Conservation (phyloP, 2,113 vertebrate species). For the Colinus virginianus region DNA sequence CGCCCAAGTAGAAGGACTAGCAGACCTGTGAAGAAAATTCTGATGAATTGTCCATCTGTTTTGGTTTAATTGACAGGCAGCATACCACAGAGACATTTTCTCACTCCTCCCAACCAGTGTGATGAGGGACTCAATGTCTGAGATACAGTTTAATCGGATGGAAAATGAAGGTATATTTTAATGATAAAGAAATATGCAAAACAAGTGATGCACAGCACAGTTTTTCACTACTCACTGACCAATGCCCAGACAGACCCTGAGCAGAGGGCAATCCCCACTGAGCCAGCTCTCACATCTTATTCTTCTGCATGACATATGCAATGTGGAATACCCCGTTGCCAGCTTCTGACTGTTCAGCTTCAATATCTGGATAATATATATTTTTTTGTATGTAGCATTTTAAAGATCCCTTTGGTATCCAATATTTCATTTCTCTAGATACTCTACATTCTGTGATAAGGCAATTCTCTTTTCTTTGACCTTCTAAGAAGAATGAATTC, state of each 20-base stretch:
- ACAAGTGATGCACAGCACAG: neutral
- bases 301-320: neutral
- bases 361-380: neutral
- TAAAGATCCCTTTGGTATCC: neutral
- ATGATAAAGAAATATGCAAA: neutral
- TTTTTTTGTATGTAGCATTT: neutral
- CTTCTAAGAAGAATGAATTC: neutral
- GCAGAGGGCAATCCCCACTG: neutral
- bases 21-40: neutral
- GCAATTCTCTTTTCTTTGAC: neutral
- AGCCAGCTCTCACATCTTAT: neutral
- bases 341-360: neutral
- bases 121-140: neutral
- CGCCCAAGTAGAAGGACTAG: neutral
- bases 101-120: neutral
- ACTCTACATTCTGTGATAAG: neutral
- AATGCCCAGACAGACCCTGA: neutral
- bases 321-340: neutral
- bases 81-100: neutral
- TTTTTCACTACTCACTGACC: neutral
- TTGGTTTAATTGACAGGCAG: neutral
- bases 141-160: neutral
- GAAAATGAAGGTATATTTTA: neutral
- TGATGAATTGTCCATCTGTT: accelerated
- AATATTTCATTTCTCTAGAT: neutral